These are phyloP conservation scores for Thunnus maccoyii DNA, from an alignment of 2,113 vertebrate genomes.

Conservation along the genomic window DNA sequence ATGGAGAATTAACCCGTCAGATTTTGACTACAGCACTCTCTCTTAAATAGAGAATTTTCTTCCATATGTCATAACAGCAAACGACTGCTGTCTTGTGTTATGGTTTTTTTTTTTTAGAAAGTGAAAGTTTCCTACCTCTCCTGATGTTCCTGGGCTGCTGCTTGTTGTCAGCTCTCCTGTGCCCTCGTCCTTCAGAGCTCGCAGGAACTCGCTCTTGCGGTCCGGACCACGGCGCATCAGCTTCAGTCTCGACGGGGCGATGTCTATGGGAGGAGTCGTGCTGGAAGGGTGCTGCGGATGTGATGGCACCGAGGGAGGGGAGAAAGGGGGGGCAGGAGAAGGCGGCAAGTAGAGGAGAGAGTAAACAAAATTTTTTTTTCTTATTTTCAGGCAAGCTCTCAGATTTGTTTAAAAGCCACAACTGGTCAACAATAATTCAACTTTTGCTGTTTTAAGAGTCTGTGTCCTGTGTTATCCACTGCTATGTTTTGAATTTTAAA, in stretches of 20 bases:
- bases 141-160: conserved; percentile 89
- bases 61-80: too few relatives aligned
- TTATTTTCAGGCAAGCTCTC: too few relatives aligned
- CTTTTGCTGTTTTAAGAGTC: too few relatives aligned
- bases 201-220: conserved; percentile 97
- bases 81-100: not conserved
- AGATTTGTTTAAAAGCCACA: too few relatives aligned
- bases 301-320: not conserved
- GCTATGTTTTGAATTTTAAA: not conserved
- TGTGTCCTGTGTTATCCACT: not conserved
- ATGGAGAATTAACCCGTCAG: not conserved
- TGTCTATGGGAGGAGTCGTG: conserved; percentile 97
- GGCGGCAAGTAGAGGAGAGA: too few relatives aligned
- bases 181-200: conserved; percentile 94
- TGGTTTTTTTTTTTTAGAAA: not conserved
- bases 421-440: too few relatives aligned
- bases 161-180: conserved; percentile 91
- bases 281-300: conserved; percentile 91
- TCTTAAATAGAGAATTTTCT: not conserved
- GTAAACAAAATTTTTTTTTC: too few relatives aligned
- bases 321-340: not conserved
- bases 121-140: conserved; percentile 87
- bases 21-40: not conserved
- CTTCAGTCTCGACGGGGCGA: conserved; percentile 93
- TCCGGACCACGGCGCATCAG: conserved; percentile 95